phyloP scores from a whole-genome alignment of 2,888 invertebrate genomes.

The Homarus gammarus region DNA sequence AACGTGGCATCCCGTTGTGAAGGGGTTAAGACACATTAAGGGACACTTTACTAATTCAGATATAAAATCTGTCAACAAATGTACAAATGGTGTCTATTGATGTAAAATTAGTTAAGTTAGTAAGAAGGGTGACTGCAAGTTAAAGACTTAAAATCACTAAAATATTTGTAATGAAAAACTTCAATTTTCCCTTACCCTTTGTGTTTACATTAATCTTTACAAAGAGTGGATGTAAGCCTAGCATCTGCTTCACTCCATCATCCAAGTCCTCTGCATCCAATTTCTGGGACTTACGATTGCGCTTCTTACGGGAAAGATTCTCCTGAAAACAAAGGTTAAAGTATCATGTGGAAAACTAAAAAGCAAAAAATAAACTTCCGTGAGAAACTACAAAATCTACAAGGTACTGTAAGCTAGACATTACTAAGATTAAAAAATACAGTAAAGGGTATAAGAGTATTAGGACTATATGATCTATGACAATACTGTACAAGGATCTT shows the following conservation, averaged over 20 bases:
- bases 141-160: too few species aligned
- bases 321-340: slow-evolving; percentile 30
- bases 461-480: too few species aligned
- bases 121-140: too few species aligned
- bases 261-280: slow-evolving; percentile 61
- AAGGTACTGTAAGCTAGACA: neutral
- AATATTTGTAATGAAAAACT: too few species aligned
- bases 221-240: slow-evolving; percentile 70
- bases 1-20: too few species aligned
- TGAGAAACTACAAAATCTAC: neutral
- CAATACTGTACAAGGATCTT: too few species aligned
- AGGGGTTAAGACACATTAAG: too few species aligned
- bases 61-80: too few species aligned
- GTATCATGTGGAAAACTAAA: neutral
- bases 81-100: too few species aligned
- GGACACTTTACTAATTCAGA: too few species aligned
- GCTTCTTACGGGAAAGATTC: slow-evolving; percentile 57
- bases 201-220: slow-evolving; percentile 60
- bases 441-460: too few species aligned
- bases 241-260: slow-evolving; percentile 65
- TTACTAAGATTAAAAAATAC: neutral
- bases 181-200: slow-evolving; percentile 55
- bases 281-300: slow-evolving; percentile 50
- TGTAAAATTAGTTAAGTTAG: too few species aligned
- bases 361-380: neutral